These are phyloP conservation scores for Diphyllodes magnificus DNA, from an alignment of 2,113 vertebrate species.

Conservation along the genomic window DNA sequence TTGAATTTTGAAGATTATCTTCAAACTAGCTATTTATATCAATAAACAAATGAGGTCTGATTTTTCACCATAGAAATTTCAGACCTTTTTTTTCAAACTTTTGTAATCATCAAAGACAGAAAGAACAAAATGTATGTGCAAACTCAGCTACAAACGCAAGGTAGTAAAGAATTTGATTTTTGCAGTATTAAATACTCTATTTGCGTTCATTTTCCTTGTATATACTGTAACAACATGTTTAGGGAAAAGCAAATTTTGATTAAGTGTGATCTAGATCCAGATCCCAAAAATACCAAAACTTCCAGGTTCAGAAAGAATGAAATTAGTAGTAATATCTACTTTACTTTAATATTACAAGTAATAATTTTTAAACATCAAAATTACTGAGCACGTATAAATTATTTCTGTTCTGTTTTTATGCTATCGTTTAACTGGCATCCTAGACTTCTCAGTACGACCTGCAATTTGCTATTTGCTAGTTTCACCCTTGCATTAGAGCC, in stretches of 20 bases:
- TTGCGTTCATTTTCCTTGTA: neutral
- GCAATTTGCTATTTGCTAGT: neutral
- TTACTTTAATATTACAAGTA: neutral
- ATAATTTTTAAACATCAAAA: neutral
- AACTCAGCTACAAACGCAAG: neutral
- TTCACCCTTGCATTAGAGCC: neutral
- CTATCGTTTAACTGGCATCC: neutral
- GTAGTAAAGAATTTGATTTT: neutral
- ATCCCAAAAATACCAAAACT: neutral
- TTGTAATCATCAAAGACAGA: neutral
- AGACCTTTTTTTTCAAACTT: neutral
- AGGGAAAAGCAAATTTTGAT: neutral
- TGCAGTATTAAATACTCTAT: neutral
- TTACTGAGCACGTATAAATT: neutral
- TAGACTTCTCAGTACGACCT: neutral
- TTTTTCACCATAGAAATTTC: neutral
- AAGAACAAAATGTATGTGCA: neutral
- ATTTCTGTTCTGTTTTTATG: neutral
- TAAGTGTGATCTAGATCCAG: neutral
- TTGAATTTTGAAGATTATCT: neutral
- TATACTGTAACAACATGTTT: neutral
- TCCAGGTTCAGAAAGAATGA: neutral
- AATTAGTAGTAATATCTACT: neutral
- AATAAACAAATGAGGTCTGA: neutral
- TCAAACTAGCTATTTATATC: neutral